phyloP scores from a whole-genome alignment of 1,140 invertebrate species.

The Chironomus striatipennis region DNA sequence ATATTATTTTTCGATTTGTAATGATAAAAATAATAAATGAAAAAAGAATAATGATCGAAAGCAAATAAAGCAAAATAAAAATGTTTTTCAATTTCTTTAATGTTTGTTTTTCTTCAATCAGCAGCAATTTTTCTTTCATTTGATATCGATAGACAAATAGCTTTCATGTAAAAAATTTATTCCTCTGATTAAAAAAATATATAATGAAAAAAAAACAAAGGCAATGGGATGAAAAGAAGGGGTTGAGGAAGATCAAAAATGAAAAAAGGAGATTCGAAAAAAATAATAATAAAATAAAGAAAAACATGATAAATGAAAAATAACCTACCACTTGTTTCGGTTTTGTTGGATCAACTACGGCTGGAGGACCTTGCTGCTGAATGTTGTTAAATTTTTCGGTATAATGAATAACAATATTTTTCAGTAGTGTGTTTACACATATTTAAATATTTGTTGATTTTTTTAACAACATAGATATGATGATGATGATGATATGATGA shows the following conservation, averaged over 20 bases:
- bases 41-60: constrained; percentile 28
- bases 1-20: not conserved
- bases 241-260: not conserved
- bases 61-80: constrained; percentile 2
- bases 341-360: constrained; percentile 44
- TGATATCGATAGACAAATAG: too few species aligned
- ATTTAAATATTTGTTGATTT: too few species aligned
- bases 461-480: too few species aligned
- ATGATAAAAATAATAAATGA: constrained; percentile 27
- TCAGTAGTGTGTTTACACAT: not conserved
- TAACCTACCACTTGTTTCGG: constrained; percentile 38
- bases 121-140: not conserved
- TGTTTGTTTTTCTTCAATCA: constrained; percentile 13
- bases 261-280: not conserved
- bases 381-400: constrained; percentile 17
- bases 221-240: constrained; percentile 20
- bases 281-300: constrained; percentile 16
- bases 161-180: not conserved
- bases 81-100: constrained; percentile 28
- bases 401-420: not conserved
- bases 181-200: constrained; percentile 26
- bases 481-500: too few species aligned
- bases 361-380: constrained; percentile 39
- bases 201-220: constrained; percentile 26
- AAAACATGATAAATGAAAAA: constrained; percentile 21